A percentile compares a stretch with the other conserved stretches of the same genome.
phyloP scores from a whole-genome alignment of 2,888 invertebrate genomes.

The Yponomeuta cagnagella region DNA sequence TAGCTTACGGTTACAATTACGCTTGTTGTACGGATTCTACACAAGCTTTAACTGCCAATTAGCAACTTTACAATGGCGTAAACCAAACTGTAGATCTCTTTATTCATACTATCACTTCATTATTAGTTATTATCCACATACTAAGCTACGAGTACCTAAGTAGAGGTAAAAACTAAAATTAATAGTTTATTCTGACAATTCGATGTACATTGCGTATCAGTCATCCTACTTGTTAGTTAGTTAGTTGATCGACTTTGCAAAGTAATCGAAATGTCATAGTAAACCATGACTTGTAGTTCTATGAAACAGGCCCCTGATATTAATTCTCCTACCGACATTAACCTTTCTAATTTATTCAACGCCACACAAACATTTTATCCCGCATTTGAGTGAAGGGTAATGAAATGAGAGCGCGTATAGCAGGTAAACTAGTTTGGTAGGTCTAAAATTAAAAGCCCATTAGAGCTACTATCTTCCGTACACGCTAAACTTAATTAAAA shows the following conservation, averaged over 20 bases:
- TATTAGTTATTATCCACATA: neutral
- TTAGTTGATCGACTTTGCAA: too few relatives aligned
- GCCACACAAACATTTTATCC: neutral
- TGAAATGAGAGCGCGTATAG: neutral
- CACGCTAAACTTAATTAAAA: slow-evolving; percentile 3
- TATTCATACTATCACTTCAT: neutral
- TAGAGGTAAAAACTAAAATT: too few relatives aligned
- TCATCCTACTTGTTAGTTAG: too few relatives aligned
- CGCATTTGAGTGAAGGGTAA: neutral
- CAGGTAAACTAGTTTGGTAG: neutral
- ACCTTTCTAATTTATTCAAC: neutral
- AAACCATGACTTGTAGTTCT: too few relatives aligned
- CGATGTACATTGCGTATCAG: too few relatives aligned
- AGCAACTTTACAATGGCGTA: neutral
- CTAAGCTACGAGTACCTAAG: too few relatives aligned
- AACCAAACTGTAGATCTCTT: neutral
- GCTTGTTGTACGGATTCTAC: neutral
- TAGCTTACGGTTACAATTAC: neutral
- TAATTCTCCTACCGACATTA: neutral
- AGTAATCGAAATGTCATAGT: too few relatives aligned
- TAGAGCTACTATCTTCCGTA: neutral
- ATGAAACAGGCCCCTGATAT: neutral
- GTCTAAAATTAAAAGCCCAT: slow-evolving; percentile 3
- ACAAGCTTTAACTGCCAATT: neutral
- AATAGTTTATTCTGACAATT: too few relatives aligned